Base-by-base conservation (phyloP, 2,113 vertebrate genomes). In the Sebastes fasciatus region DNA sequence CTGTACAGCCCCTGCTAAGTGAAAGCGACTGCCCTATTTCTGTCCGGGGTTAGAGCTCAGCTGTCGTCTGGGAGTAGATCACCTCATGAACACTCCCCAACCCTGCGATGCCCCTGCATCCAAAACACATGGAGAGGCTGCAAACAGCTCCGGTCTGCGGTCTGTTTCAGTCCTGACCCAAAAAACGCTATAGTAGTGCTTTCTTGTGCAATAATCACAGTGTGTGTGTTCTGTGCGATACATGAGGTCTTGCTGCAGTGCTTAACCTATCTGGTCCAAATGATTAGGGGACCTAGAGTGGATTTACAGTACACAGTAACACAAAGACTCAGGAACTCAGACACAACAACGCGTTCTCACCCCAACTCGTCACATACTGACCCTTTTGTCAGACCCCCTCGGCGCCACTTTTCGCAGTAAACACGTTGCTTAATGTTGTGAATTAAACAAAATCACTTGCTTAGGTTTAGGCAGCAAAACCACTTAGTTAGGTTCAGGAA, bases 51-150 rank as follows among this genome's bases (percentile, higher is more conserved):
- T 83, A 77, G 65, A 46, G 82, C 88, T 94, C 95, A 96, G 95
- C 95, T 96, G 95, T 93, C 65, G 87, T 93, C 93, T 94, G 87
- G 9, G 72, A 71, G 82, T 4, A 62, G 87, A 89, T 92, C 89
- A 83, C 80, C 71, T 86, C 79, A 70, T 48, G 64, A 84, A 57
- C 69, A 62, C 81, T 67, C 78, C 55, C 12, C 69, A 43, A 5
- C 54, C 68, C 73, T 7, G 45, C 19, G 13, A 8, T 62, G 7
- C 66, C 83, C 79, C 34, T 55, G 45, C 34, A 55, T 64, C 8
- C 26, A 34, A 34, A 34, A 34, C 34, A 34, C 34, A 34, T 3
- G 26, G 5, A 70, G 57, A 66, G n/a, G 67, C 55, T 54, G 1
- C 51, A 61, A 34, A 57, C 65, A 79, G 66, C 62, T 84, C 72